phyloP scores from a whole-genome alignment of 2,113 vertebrate genomes.

The Elephas maximus region DNA sequence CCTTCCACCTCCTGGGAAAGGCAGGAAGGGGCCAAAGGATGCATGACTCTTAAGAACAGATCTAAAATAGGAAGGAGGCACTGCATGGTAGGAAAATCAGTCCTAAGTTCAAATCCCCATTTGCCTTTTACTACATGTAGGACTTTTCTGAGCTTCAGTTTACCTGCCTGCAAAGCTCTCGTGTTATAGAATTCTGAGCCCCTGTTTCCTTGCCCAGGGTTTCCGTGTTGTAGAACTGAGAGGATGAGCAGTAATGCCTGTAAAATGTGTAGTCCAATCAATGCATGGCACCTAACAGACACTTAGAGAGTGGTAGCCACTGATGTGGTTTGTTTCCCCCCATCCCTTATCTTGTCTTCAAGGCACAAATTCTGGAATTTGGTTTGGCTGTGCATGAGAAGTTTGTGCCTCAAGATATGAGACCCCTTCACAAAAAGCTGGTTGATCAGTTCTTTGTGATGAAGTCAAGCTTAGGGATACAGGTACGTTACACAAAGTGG shows the following conservation, averaged over 20 bases:
- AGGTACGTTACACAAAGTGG: slow-evolving; percentile 87
- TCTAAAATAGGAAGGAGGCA: background rate
- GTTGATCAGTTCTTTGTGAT: slow-evolving; percentile 99
- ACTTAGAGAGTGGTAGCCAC: background rate
- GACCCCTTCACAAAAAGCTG: slow-evolving; percentile 97
- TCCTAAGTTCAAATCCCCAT: background rate
- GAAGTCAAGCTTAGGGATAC: slow-evolving; percentile 98
- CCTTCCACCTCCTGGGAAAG: background rate
- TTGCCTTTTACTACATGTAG: background rate
- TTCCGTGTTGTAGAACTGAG: accelerated
- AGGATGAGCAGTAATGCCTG: background rate
- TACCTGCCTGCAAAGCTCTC: background rate
- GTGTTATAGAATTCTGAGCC: accelerated
- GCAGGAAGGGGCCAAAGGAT: background rate
- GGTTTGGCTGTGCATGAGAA: slow-evolving; percentile 98
- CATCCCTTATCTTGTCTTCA: slow-evolving; percentile 7
- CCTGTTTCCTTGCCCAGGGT: background rate
- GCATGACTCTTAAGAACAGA: background rate
- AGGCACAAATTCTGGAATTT: slow-evolving; percentile 99
- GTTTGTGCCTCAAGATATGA: slow-evolving; percentile 98
- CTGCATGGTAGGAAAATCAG: background rate
- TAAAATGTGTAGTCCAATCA: accelerated
- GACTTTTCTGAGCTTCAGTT: background rate
- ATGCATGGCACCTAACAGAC: background rate
- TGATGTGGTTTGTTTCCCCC: background rate